phyloP scores from a whole-genome alignment of 2,113 vertebrate genomes.

The Oryzias woworae region DNA sequence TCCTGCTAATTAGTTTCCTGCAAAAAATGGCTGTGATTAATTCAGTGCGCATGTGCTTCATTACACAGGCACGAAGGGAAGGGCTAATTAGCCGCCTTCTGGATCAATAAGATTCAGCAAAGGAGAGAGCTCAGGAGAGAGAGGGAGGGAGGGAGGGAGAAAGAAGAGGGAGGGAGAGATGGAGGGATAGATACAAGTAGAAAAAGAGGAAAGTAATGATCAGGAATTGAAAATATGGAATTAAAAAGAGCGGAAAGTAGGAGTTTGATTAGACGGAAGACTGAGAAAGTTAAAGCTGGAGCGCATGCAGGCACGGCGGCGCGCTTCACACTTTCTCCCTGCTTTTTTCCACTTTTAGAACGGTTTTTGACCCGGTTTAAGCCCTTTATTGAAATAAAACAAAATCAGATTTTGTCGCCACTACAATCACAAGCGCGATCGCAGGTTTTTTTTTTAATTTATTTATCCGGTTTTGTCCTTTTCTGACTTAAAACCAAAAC shows the following conservation, averaged over 20 bases:
- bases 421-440: constrained; percentile 7
- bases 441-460: constrained; percentile 24
- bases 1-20: constrained; percentile 99
- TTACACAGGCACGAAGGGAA: constrained; percentile 99
- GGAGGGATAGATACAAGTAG: constrained; percentile 83
- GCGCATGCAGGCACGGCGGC: constrained; percentile 33
- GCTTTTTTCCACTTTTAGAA: constrained; percentile 44
- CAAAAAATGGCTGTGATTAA: constrained; percentile 99
- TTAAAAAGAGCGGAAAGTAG: constrained; percentile 79
- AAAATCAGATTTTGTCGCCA: neutral
- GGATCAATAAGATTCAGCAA: constrained; percentile 99
- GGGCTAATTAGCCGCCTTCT: constrained; percentile 99
- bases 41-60: constrained; percentile 99
- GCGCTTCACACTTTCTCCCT: constrained; percentile 29
- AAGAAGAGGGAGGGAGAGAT: constrained; percentile 76
- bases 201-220: constrained; percentile 87
- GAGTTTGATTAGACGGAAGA: constrained; percentile 79
- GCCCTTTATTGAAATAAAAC: constrained; percentile 22
- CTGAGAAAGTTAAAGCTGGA: constrained; percentile 67
- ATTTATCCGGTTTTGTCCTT: constrained; percentile 6
- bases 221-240: constrained; percentile 85
- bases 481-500: neutral
- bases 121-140: constrained; percentile 83
- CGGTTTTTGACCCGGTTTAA: constrained; percentile 20
- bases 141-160: constrained; percentile 78